Conservation (phyloP, 2,797 vertebrate species). For the Limnodromus scolopaceus region DNA sequence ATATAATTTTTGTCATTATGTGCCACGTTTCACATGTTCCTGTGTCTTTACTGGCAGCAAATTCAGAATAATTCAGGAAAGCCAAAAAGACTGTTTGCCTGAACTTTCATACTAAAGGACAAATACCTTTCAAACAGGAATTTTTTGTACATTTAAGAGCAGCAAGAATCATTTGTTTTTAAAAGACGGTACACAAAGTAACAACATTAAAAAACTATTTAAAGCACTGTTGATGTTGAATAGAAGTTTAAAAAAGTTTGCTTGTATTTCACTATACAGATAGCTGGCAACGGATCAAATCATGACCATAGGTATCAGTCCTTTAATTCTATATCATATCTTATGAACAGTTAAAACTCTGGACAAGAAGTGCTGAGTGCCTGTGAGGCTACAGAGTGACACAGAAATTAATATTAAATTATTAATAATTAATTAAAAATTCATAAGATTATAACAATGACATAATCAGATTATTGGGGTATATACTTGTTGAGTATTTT, state of each 20-base stretch:
- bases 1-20: not conserved
- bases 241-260: not conserved
- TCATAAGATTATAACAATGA: not conserved
- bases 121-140: not conserved
- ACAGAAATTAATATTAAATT: not conserved
- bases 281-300: not conserved
- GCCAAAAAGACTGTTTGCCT: not conserved
- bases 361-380: not conserved
- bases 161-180: not conserved
- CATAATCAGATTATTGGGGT: not conserved
- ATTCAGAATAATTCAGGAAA: not conserved
- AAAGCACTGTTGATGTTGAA: not conserved
- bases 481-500: not conserved
- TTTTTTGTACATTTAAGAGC: not conserved
- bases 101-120: not conserved
- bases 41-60: not conserved
- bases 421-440: not conserved
- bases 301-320: not conserved
- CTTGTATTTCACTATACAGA: not conserved
- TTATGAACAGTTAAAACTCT: not conserved
- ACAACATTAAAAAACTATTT: not conserved
- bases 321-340: not conserved
- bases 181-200: not conserved
- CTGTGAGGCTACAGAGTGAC: not conserved
- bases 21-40: not conserved